Evolutionary conservation across 2,797 vertebrate genomes (phyloP).

Genomic region (Spatula versicolor): DNA sequence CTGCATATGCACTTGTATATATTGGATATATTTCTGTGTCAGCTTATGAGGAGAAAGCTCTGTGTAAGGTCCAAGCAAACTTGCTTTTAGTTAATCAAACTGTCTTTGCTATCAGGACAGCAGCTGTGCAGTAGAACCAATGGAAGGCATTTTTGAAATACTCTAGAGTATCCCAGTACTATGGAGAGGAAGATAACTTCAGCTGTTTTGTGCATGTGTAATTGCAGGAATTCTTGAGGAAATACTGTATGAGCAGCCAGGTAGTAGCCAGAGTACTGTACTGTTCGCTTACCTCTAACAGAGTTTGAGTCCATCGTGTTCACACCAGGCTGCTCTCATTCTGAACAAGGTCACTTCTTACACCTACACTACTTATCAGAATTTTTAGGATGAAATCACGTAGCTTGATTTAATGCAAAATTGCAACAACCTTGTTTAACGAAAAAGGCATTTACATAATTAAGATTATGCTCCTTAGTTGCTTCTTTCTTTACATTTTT

Average conservation of each 20-base stretch:
- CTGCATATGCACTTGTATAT: not conserved
- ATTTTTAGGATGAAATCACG: not conserved
- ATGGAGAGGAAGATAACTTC: not conserved
- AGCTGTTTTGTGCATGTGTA: not conserved
- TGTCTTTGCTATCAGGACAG: not conserved
- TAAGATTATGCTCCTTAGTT: not conserved
- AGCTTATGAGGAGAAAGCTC: not conserved
- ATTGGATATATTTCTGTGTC: not conserved
- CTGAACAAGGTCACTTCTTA: not conserved
- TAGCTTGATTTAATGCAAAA: not conserved
- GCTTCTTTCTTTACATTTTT: not conserved
- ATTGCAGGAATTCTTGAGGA: not conserved
- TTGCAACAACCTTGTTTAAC: not conserved
- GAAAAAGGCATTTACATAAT: not conserved
- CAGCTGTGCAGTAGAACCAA: not conserved
- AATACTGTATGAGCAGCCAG: not conserved
- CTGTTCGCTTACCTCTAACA: not conserved
- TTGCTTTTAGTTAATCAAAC: not conserved
- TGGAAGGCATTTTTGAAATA: not conserved
- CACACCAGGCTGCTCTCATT: rapidly evolving
- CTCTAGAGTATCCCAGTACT: not conserved
- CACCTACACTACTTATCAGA: not conserved
- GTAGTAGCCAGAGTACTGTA: not conserved
- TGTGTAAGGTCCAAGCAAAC: not conserved
- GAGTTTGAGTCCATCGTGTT: not conserved